A percentile compares a stretch with the other conserved stretches of the same genome.
Evolutionary conservation across 2,797 vertebrate genomes (phyloP).

Genomic region (Diplodus sargus): DNA sequence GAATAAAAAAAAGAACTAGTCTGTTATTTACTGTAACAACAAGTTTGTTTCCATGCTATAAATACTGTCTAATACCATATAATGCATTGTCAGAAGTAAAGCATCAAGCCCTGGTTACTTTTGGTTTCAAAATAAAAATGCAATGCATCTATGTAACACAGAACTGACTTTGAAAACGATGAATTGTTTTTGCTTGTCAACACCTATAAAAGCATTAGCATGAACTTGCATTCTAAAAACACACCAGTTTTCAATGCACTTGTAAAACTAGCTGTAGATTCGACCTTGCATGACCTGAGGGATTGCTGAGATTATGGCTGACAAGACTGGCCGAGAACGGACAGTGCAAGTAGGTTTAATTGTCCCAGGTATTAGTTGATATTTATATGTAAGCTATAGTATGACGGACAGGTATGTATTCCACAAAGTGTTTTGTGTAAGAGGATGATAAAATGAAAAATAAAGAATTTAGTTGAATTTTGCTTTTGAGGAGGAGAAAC

Average conservation of each 20-base stretch:
- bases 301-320: background rate
- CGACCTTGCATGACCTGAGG: constrained; percentile 4
- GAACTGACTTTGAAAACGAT: constrained; percentile 4
- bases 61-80: background rate
- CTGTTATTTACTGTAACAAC: constrained; percentile 16
- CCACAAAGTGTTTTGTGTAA: constrained; percentile 3
- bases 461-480: background rate
- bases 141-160: constrained; percentile 1
- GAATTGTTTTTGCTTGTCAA: background rate
- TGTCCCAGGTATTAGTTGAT: background rate
- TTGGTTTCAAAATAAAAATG: constrained; percentile 7
- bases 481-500: constrained; percentile 3
- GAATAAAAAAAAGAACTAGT: background rate
- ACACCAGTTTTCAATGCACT: constrained; percentile 1
- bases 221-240: background rate
- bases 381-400: background rate
- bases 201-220: background rate
- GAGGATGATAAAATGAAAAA: background rate
- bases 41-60: constrained; percentile 15
- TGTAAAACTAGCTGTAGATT: background rate
- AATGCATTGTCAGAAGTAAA: constrained; percentile 6
- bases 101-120: background rate
- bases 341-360: constrained; percentile 1
- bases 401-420: background rate
- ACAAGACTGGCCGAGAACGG: constrained; percentile 9